Evolutionary conservation across 2,888 invertebrate species (phyloP), one percentile per base, ranked within the genome.

Genomic region (Sarcophaga caerulescens): DNA sequence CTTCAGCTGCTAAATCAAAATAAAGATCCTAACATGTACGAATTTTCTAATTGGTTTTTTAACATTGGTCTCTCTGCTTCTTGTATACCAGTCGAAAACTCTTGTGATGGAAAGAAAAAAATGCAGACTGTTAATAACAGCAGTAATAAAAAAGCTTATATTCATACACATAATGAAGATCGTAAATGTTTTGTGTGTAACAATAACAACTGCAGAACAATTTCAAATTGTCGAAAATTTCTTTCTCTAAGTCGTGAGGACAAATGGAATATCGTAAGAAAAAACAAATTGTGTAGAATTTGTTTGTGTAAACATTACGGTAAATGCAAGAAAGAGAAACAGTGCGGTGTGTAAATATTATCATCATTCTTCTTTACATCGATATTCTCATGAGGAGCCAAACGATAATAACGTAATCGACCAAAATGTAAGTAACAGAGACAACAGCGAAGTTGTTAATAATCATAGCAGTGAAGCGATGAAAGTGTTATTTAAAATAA

Each of bases 401-500:
- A 52, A 62, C n/a, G 63, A 79, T 14, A 63, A 35, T 19, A 60
- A 65, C 35, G 11, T 5, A n/a, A n/a, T 8, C 35, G 65, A 35
- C 5, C n/a, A 63, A 14, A 65, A 57, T 57, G n/a, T 19, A 47
- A 63, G 52, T n/a, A 70, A 77, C n/a, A 59, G 5, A n/a, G 2
- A 59, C 14, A 59, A 25, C 8, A n/a, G 23, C 17, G 76, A 66
- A 35, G 60, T 19, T 10, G 17, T 60, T 69, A 57, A 70, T 25
- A 70, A 14, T 47, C 47, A 47, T 14, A 47, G 47, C 10, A 17
- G 17, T 52, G 52, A 52, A 52, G 14, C 1, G 12, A 17, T 14
- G 12, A 52, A 83, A 63, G 62, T 77, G 8, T 68, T 68, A 35
- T 62, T 78, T 70, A 75, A 77, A 82, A 82, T 71, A 57, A 35